Evolutionary conservation across 2,797 vertebrate species (phyloP).

Genomic region (Knipowitschia caucasica): DNA sequence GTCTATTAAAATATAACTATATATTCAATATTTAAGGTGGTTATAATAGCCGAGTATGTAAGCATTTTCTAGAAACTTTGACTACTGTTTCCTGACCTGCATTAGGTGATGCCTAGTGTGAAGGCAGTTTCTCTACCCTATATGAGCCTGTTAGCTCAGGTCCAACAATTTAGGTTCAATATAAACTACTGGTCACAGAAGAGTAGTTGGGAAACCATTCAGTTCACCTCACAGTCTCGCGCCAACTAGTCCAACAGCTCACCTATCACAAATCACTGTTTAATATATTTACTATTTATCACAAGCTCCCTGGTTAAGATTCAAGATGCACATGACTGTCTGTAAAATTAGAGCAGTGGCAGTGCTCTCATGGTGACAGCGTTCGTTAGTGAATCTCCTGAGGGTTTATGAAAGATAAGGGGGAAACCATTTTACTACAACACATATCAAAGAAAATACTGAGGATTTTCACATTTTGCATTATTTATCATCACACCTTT

Average conservation of each 20-base stretch:
- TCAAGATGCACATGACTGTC: conserved; percentile 60
- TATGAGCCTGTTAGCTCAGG: conserved; percentile 65
- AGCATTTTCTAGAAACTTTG: conserved; percentile 87
- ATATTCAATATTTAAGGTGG: conserved; percentile 86
- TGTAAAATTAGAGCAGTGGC: conserved; percentile 62
- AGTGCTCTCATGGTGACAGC: conserved; percentile 64
- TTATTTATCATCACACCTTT: conserved; percentile 25
- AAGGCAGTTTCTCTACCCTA: conserved; percentile 70
- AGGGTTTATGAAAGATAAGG: conserved; percentile 43
- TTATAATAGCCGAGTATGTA: conserved; percentile 87
- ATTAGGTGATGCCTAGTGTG: conserved; percentile 74
- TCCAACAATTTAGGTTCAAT: conserved; percentile 61
- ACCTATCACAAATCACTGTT: conserved; percentile 58
- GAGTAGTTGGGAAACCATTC: conserved; percentile 60
- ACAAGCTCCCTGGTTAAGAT: conserved; percentile 46
- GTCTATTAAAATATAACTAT: conserved; percentile 84
- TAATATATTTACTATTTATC: conserved; percentile 44
- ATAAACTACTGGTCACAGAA: conserved; percentile 63
- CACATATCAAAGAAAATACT: conserved; percentile 55
- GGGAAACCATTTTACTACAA: conserved; percentile 52
- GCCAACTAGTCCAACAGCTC: conserved; percentile 47
- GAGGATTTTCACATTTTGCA: conserved; percentile 54
- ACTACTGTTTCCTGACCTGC: conserved; percentile 83
- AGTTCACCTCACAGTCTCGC: conserved; percentile 57
- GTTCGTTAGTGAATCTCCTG: conserved; percentile 62